Evolutionary conservation across 2,888 invertebrate species (phyloP).

Genomic region (Octonoba sinensis): DNA sequence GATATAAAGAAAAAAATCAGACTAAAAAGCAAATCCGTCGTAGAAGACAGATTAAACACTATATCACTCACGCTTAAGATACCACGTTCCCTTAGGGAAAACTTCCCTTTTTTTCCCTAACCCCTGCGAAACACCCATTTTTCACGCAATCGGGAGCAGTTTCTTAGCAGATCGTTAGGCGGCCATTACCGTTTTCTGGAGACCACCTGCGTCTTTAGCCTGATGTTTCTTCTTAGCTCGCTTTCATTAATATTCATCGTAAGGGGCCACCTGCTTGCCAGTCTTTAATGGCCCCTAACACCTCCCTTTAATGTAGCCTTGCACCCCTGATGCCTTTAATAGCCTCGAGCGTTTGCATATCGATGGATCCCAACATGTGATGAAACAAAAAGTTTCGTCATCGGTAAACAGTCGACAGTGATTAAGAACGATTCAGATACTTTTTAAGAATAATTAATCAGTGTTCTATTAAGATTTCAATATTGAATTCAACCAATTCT

Average conservation of each 20-base stretch:
- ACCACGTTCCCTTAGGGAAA: no score
- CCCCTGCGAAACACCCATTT: constrained; percentile 18
- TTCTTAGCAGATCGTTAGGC: constrained; percentile 61
- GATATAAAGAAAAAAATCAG: no score
- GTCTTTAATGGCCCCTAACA: constrained; percentile 30
- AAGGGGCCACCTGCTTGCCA: constrained; percentile 44
- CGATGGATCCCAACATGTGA: constrained; percentile 17
- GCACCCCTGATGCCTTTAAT: constrained; percentile 18
- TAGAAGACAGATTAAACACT: no score
- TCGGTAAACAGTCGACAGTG: no score
- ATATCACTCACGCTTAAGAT: no score
- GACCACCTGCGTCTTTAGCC: constrained; percentile 55
- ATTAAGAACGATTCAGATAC: no score
- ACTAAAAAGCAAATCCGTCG: no score
- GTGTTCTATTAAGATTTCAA: no score
- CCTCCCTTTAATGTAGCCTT: constrained; percentile 37
- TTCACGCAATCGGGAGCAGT: constrained; percentile 48
- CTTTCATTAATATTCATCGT: constrained; percentile 59
- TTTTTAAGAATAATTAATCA: no score
- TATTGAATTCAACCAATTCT: no score
- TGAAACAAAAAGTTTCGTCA: background rate
- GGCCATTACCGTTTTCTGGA: constrained; percentile 50
- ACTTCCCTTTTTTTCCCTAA: no score
- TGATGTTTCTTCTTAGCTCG: constrained; percentile 34
- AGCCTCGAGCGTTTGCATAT: constrained; percentile 46